Evolutionary conservation across 2,888 invertebrate species (phyloP).

Genomic region (Ophraella communa): DNA sequence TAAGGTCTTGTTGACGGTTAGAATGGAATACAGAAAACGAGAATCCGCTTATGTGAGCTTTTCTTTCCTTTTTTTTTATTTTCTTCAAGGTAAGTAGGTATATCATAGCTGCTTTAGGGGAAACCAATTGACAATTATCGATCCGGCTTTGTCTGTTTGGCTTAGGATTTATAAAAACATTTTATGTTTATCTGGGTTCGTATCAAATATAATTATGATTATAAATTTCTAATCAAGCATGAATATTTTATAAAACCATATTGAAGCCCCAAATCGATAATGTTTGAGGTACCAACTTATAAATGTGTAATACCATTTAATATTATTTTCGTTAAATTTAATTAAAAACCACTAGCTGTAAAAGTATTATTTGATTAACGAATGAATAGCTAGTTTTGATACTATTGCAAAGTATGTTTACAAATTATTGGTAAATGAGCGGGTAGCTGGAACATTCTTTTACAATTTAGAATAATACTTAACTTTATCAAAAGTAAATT

Average conservation of each 20-base stretch:
- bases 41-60: slow-evolving; percentile 47
- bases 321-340: background rate
- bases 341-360: background rate
- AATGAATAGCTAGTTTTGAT: background rate
- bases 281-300: background rate
- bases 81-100: slow-evolving; percentile 10
- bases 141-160: too few species aligned
- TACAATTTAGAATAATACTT: background rate
- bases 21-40: slow-evolving; percentile 41
- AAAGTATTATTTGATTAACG: background rate
- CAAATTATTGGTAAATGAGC: background rate
- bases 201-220: too few species aligned
- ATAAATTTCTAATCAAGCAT: too few species aligned
- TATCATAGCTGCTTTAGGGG: slow-evolving; percentile 28
- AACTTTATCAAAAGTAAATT: too few species aligned
- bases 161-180: too few species aligned
- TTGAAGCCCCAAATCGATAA: too few species aligned
- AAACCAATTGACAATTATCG: slow-evolving; percentile 24
- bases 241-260: too few species aligned
- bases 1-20: background rate
- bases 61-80: slow-evolving; percentile 18
- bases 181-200: too few species aligned
- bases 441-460: background rate
- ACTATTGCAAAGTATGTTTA: background rate
- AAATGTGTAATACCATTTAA: background rate